Percentiles rank a stretch among this genome's conserved stretches.
Conservation (phyloP, 2,888 invertebrate species). For the Acanthosepion esculentum region DNA sequence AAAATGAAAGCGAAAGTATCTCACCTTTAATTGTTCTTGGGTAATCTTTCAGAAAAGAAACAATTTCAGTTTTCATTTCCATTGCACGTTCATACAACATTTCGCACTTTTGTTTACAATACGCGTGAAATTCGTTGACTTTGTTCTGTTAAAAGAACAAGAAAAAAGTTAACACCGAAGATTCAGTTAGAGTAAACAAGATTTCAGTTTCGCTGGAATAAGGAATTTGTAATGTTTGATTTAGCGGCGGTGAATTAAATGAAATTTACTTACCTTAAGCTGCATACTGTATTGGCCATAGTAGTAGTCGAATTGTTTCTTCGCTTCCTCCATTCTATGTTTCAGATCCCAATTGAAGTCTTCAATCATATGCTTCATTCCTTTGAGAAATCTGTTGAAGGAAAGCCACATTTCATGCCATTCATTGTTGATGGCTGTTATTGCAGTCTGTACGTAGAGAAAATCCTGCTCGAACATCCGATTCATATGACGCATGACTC, state of each 20-base stretch:
- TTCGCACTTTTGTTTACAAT: neutral
- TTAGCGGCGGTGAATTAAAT: neutral
- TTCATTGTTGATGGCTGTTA: neutral
- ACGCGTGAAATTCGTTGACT: neutral
- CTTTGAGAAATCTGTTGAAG: neutral
- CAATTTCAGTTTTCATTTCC: neutral
- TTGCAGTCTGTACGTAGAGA: neutral
- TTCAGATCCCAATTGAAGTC: neutral
- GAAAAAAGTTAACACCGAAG: neutral
- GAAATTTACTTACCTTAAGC: neutral
- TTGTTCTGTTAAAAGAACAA: neutral
- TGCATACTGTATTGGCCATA: neutral
- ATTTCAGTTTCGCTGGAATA: neutral
- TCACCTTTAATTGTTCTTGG: neutral
- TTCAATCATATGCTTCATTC: neutral
- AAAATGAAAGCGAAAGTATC: neutral
- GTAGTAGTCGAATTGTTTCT: neutral
- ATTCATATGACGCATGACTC: neutral
- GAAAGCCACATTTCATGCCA: neutral
- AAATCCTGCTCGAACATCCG: neutral
- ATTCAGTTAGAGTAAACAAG: neutral
- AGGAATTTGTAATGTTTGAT: neutral
- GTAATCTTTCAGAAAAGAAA: neutral
- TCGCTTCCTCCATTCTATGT: neutral
- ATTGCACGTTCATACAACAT: neutral